phyloP scores from a whole-genome alignment of 2,797 vertebrate genomes.

The Acanthis flammea region DNA sequence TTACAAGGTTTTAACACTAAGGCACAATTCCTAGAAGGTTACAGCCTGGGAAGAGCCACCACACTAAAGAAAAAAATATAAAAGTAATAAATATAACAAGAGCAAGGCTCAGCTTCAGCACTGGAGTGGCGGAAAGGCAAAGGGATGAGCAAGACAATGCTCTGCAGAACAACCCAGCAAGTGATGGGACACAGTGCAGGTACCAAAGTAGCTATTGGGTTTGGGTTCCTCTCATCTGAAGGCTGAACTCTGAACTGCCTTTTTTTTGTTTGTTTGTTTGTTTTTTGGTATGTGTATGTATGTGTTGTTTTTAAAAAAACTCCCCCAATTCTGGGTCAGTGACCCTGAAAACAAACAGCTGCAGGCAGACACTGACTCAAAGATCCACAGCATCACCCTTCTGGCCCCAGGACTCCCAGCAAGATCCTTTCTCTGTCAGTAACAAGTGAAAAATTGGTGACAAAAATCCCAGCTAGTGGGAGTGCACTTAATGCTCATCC shows the following conservation, averaged over 20 bases:
- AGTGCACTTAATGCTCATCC: neutral
- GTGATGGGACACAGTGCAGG: neutral
- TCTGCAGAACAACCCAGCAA: neutral
- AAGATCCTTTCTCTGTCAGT: neutral
- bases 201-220: neutral
- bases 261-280: too few species aligned
- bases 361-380: neutral
- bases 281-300: neutral
- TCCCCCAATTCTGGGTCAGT: neutral
- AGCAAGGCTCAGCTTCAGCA: neutral
- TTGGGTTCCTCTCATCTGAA: neutral
- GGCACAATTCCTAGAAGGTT: neutral
- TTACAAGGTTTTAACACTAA: neutral
- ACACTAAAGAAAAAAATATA: neutral
- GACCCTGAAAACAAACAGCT: slow-evolving; percentile 2
- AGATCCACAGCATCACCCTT: neutral
- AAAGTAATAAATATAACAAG: neutral
- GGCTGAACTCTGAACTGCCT: neutral
- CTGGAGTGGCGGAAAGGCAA: neutral
- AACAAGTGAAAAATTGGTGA: neutral
- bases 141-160: neutral
- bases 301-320: neutral
- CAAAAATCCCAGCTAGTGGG: neutral
- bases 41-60: neutral
- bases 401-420: neutral